Base-by-base conservation (phyloP, 2,797 vertebrate genomes). In the Dermochelys coriacea region DNA sequence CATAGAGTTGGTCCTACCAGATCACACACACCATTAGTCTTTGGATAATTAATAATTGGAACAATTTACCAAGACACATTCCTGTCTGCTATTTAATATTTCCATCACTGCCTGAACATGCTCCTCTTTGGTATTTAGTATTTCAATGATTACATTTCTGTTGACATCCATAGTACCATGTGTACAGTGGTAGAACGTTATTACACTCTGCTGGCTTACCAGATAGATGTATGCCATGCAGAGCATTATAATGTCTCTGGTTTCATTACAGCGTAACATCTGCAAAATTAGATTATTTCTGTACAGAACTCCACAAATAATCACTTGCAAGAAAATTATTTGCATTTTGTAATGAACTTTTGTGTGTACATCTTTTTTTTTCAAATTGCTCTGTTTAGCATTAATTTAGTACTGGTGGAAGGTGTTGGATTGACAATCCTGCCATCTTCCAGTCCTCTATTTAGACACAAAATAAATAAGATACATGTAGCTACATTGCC, bases 151-250 rank as follows among this genome's bases (percentile, higher is more conserved):
- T 84, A 7, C 45, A 5, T 74, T 87, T 86, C 91, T 54, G 45
- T 74, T 85, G 11, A 47, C 16, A 41, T 18, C 50, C 81, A 21
- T 34, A 79, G 34, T 2, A 12, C 6, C 1, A 23, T 71, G 3
- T 64, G 87, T 55, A 25, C 47, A 5, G 87, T 8, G n/a, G 75
- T 85, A 84, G 86, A 54, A 68, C 0, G 0, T 77, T 80, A 86
- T 84, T 93, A 93, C 89, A 82, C 75, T 41, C n/a, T 34, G 64
- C 86, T 93, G 94, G 80, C 85, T 50, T 19, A 47, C n/a, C 6
- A 64, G 82, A 27, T 25, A 78, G 89, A 49, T 14, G 15, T 21
- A 2, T 31, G 84, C 84, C 41, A 91, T 81, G 80, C 27, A 18
- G 82, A 94, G 90, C 85, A 29, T 83, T 52, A 8, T 75, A 50